Conservation (phyloP, 2,113 vertebrate species). For the Recurvirostra avosetta region DNA sequence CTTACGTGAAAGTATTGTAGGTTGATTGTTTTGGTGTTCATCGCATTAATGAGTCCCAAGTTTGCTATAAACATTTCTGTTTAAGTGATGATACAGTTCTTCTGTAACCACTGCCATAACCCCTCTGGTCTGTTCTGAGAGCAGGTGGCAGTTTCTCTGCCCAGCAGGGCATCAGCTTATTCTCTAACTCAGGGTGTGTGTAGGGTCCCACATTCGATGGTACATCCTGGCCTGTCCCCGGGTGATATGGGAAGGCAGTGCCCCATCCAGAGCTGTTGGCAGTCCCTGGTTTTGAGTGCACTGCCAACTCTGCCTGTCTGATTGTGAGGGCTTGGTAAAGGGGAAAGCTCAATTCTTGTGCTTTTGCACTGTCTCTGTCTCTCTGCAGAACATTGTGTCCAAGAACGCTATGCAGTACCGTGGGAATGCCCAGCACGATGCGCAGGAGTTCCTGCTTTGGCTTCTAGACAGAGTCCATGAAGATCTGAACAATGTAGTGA, state of each 20-base stretch:
- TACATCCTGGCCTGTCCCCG: no score
- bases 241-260: not conserved
- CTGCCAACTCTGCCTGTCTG: not conserved
- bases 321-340: not conserved
- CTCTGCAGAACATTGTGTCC: slow-evolving; percentile 86
- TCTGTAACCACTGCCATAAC: not conserved
- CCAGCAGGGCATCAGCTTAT: not conserved
- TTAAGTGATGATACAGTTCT: not conserved
- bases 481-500: slow-evolving; percentile 86
- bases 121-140: not conserved
- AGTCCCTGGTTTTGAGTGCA: no score
- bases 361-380: not conserved
- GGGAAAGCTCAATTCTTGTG: not conserved
- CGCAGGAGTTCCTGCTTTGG: slow-evolving; percentile 98
- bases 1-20: not conserved
- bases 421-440: slow-evolving; percentile 95
- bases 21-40: not conserved
- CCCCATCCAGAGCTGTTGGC: not conserved
- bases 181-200: not conserved
- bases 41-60: not conserved
- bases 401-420: slow-evolving; percentile 94
- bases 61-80: not conserved
- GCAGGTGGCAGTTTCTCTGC: not conserved
- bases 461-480: slow-evolving; percentile 95
- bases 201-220: accelerated